Evolutionary conservation across 1,140 invertebrate genomes (phyloP), one percentile per base, ranked within the genome.

Genomic region (Drosophila seguyi): DNA sequence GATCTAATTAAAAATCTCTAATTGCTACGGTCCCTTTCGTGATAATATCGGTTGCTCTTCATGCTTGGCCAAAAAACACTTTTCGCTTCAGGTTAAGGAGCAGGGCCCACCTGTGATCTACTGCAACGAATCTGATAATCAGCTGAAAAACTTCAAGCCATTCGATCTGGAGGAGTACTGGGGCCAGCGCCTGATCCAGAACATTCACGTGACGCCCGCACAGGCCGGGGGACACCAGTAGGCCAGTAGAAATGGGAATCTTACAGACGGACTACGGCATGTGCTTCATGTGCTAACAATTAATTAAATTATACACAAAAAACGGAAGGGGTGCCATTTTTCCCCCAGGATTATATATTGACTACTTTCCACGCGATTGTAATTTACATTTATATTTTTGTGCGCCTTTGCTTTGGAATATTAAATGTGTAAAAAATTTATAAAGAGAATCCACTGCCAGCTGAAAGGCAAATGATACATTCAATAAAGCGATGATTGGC

Each of bases 101-200:
- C 91, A 92, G 68, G 79, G 90, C 13, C 83, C 91, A 47, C 79
- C 82, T 36, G 68, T 84, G 47, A 77, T 92, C 20, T 76, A 85
- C 63, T 81, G 86, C 75, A 90, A 80, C 53, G 91, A 92, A 85
- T 83, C 88, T 62, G 91, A 92, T 73, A 85, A 92, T 78, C 91
- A 92, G 75, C 67, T 92, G 63, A 92, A 92, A 75, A 92, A 92
- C 53, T 92, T 92, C 47, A 91, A 91, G 59, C 91, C 91, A 56
- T 92, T 92, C 60, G 85, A 92, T 78, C 75, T 92, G 79, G 91
- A 92, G 50, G 90, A 91, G 61, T 92, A 91, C 66, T 92, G 91
- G 91, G 91, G 91, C 6, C 91, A 92, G 60, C 91, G 91, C 13
- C 63, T 92, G 31, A 90, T 91, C 31, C 90, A 92, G 68, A 92